These are phyloP conservation scores for Siniperca scherzeri DNA, from an alignment of 2,797 vertebrate genomes.

Conservation along the genomic window DNA sequence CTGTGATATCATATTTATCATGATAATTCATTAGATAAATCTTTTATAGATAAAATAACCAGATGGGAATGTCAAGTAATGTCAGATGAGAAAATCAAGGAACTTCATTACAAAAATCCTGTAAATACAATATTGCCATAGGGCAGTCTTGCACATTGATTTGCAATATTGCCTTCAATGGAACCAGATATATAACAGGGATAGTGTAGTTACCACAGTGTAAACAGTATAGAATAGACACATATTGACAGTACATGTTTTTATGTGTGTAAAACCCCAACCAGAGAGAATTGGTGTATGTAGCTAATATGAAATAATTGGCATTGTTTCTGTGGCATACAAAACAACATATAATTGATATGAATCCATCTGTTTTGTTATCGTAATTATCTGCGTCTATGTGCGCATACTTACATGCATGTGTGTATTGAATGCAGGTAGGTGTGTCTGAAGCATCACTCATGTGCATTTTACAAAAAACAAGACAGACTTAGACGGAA, in stretches of 20 bases:
- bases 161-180: not conserved
- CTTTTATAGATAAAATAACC: not conserved
- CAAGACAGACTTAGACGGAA: constrained; percentile 5
- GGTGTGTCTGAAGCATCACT: constrained; percentile 10
- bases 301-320: not conserved
- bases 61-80: not conserved
- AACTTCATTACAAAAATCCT: not conserved
- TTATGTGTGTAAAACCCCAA: not conserved
- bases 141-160: not conserved
- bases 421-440: not conserved
- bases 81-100: not conserved
- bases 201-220: not conserved
- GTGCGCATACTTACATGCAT: not conserved
- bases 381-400: not conserved
- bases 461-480: constrained; percentile 12
- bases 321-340: not conserved
- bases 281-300: not conserved
- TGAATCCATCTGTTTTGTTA: not conserved
- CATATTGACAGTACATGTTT: not conserved
- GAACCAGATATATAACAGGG: not conserved
- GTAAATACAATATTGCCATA: not conserved
- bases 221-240: not conserved
- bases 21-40: not conserved
- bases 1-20: not conserved
- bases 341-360: not conserved